Conservation (phyloP, 2,797 vertebrate species). For the Lagorchestes hirsutus region DNA sequence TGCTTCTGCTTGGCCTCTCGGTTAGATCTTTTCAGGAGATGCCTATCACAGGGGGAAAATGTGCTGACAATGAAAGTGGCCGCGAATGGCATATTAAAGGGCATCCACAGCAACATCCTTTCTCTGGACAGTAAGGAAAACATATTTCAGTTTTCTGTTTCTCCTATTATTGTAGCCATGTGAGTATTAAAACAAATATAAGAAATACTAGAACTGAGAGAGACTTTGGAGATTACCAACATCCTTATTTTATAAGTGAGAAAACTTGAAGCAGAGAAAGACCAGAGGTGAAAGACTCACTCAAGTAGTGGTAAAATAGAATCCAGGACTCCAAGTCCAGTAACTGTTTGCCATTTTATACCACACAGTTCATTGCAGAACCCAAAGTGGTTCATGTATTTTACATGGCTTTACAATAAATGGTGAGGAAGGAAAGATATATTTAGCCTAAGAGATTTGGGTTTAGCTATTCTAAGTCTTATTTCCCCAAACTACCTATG, state of each 20-base stretch:
- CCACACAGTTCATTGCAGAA: background rate
- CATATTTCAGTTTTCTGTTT: conserved; percentile 25
- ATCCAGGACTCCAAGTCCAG: background rate
- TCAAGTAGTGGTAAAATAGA: background rate
- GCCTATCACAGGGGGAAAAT: conserved; percentile 62
- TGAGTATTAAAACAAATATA: conserved; percentile 41
- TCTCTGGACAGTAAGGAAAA: conserved; percentile 43
- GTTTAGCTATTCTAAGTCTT: background rate
- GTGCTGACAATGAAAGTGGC: conserved; percentile 71
- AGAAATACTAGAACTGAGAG: conserved; percentile 32
- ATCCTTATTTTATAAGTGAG: background rate
- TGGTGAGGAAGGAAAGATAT: background rate
- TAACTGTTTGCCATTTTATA: background rate
- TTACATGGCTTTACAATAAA: background rate
- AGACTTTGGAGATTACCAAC: background rate
- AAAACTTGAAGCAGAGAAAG: background rate
- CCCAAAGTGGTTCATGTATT: background rate
- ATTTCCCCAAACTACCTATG: background rate
- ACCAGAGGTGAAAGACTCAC: background rate
- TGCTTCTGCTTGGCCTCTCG: conserved; percentile 54
- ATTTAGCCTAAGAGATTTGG: background rate
- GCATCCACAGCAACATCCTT: conserved; percentile 54
- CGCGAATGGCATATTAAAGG: conserved; percentile 58
- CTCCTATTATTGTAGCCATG: conserved; percentile 1
- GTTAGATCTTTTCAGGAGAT: conserved; percentile 60